These are phyloP conservation scores for Gobionotothen gibberifrons DNA, from an alignment of 2,797 vertebrate species.

Conservation along the genomic window DNA sequence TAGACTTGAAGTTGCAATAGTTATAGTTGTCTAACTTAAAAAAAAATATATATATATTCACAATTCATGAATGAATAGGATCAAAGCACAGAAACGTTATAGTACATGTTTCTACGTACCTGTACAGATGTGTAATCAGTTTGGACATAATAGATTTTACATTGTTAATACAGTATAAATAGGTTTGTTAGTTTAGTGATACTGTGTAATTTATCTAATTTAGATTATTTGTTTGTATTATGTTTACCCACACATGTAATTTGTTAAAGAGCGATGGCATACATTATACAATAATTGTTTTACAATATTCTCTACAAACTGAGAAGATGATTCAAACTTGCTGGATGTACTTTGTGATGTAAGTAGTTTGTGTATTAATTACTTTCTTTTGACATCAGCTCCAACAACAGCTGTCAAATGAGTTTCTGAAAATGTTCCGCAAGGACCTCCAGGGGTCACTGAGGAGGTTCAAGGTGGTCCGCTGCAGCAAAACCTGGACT, in stretches of 20 bases:
- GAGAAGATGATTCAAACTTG: background rate
- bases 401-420: conserved; percentile 10
- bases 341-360: background rate
- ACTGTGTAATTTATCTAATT: background rate
- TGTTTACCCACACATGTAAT: background rate
- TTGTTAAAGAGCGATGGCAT: background rate
- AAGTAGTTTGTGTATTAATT: background rate
- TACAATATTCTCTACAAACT: background rate
- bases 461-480: conserved; percentile 24
- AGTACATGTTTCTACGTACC: no score
- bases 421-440: background rate
- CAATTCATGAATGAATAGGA: no score
- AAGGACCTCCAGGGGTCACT: background rate
- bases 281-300: background rate
- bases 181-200: background rate
- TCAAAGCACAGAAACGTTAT: no score
- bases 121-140: no score
- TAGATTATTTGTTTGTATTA: background rate
- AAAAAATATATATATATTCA: no score
- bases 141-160: conserved; percentile 2
- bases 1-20: no score
- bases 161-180: background rate
- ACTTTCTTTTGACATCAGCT: conserved; percentile 7
- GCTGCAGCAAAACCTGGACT: background rate
- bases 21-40: no score